Percentiles rank a stretch among this genome's conserved stretches.
Evolutionary conservation across 2,113 vertebrate species (phyloP).

Genomic region (Melanostigma gelatinosum): DNA sequence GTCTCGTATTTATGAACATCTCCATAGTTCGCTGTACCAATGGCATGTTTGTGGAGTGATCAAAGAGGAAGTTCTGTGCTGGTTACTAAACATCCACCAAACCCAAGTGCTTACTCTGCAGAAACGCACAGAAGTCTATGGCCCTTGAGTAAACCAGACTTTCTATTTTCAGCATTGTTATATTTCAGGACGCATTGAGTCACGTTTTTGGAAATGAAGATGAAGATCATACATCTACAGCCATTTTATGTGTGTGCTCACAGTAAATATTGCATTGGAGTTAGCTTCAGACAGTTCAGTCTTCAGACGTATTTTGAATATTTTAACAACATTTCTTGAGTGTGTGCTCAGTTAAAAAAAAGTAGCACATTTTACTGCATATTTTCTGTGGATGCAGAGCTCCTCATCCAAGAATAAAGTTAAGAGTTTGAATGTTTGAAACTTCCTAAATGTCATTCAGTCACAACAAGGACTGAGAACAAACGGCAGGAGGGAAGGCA

Average conservation of each 20-base stretch:
- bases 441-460: background rate
- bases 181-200: background rate
- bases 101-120: conserved; percentile 61
- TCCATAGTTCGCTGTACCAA: background rate
- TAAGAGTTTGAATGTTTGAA: background rate
- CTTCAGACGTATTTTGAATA: background rate
- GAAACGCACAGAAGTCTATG: conserved; percentile 8
- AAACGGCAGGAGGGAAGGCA: background rate
- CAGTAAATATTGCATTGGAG: background rate
- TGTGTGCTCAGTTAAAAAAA: background rate
- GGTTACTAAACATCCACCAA: conserved; percentile 43
- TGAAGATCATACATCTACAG: background rate
- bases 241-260: background rate
- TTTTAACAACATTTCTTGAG: background rate
- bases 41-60: background rate
- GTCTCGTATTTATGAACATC: background rate
- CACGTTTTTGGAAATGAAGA: background rate
- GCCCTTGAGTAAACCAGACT: conserved; percentile 35
- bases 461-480: background rate
- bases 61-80: conserved; percentile 53
- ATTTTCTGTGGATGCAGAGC: background rate
- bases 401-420: background rate
- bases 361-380: background rate
- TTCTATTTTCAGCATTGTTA: conserved; percentile 17
- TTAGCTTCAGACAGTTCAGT: background rate